Evolutionary conservation across 1,140 invertebrate genomes (phyloP), one percentile per base, ranked within the genome.

Genomic region (Drosophila kikkawai): DNA sequence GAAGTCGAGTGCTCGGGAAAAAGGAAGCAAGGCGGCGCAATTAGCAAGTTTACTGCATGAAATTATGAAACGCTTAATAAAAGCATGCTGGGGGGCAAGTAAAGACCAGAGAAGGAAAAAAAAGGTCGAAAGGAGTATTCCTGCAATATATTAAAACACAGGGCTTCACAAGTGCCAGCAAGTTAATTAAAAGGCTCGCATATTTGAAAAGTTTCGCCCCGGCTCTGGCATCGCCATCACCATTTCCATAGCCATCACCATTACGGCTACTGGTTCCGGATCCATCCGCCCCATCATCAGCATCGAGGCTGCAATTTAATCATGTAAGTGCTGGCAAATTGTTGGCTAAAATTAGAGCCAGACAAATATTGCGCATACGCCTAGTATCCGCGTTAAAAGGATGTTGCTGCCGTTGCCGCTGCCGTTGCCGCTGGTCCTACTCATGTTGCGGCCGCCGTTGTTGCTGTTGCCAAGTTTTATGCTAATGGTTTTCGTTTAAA

Each of bases 401-500:
- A 88, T 80, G 75, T 73, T 61, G 50, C 44, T 42, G 41, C 39
- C 37, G 47, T 15, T 61, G 37, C 36, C 26, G 45, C 22, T 45
- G 39, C 37, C 41, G 41, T 12, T 58, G 37, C 41, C 44, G 42
- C 53, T 61, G 59, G 36, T 48, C 32, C 26, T 57, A 19, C 37
- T 67, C 50, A 9, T 82, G 80, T 68, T 74, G 66, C 41, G 53
- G 59, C 37, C 59, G 37, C 55, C 50, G 64, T 63, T 79, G 67
- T 77, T 84, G 78, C 67, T 79, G 78, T 80, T 81, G 82, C 85
- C 85, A 82, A 90, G 85, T 90, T 90, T 90, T 90, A 90, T 90
- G 85, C 85, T 90, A 90, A 90, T 90, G 85, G 85, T 80, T 90
- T 90, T 90, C 85, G 85, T 75, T 90, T 90, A 90, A 90, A 90